phyloP scores from a whole-genome alignment of 2,888 invertebrate species.

The Amorpha juglandis region DNA sequence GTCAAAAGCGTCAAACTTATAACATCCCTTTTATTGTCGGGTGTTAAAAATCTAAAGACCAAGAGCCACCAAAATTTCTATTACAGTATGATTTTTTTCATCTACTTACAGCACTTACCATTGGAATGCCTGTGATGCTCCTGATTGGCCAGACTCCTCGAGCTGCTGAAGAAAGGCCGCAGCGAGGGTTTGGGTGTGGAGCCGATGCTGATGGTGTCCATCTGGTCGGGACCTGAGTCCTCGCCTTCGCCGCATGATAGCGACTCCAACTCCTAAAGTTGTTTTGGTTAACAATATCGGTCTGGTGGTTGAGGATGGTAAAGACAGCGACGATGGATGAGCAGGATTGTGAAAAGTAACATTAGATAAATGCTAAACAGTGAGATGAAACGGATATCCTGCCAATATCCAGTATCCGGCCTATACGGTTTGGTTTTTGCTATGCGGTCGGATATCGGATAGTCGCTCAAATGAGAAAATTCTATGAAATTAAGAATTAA shows the following conservation, averaged over 20 bases:
- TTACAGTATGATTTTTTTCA: background rate
- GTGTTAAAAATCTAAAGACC: constrained; percentile 9
- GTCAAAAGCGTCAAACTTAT: too few species aligned
- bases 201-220: constrained; percentile 97
- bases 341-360: background rate
- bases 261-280: constrained; percentile 94
- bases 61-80: constrained; percentile 10
- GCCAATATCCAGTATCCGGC: too few species aligned
- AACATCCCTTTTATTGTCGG: too few species aligned
- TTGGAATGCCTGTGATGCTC: constrained; percentile 79
- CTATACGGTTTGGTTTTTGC: too few species aligned
- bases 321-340: background rate
- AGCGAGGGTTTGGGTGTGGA: constrained; percentile 98
- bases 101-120: constrained; percentile 50
- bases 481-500: too few species aligned
- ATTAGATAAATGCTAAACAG: too few species aligned
- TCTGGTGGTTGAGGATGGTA: background rate
- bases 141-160: constrained; percentile 88
- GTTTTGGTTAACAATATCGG: background rate
- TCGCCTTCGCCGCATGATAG: constrained; percentile 92
- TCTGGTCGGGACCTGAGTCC: constrained; percentile 95
- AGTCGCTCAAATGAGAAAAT: too few species aligned
- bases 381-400: too few species aligned
- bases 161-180: constrained; percentile 97
- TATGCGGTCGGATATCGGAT: too few species aligned